phyloP scores from a whole-genome alignment of 2,888 invertebrate species.

The Synergus umbraculus region DNA sequence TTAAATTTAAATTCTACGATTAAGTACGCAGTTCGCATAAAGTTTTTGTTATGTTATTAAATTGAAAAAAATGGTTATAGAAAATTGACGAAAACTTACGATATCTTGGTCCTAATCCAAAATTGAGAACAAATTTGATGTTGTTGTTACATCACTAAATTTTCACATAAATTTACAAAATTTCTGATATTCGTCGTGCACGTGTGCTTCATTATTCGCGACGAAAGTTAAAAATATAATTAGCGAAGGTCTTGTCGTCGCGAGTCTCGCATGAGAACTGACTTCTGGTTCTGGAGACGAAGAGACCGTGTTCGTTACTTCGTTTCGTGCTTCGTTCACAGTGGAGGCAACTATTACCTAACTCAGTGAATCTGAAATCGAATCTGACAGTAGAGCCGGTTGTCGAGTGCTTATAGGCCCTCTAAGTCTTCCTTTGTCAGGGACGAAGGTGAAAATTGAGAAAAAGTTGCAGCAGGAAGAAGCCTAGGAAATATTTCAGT shows the following conservation, averaged over 20 bases:
- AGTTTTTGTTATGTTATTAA: too few species aligned
- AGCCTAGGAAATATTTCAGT: background rate
- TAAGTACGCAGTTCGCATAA: too few species aligned
- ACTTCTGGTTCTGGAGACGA: slow-evolving; percentile 51
- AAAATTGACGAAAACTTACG: slow-evolving; percentile 43
- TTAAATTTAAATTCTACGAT: too few species aligned
- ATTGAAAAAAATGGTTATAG: too few species aligned
- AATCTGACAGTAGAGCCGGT: background rate
- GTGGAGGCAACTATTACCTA: slow-evolving; percentile 44
- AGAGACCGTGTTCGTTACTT: slow-evolving; percentile 39
- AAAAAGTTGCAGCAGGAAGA: background rate
- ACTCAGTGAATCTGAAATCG: slow-evolving; percentile 40
- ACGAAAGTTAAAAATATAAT: slow-evolving; percentile 38
- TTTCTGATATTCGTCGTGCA: slow-evolving; percentile 31
- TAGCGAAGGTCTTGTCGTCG: slow-evolving; percentile 56
- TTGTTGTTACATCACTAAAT: slow-evolving; percentile 42
- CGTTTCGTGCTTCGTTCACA: slow-evolving; percentile 46
- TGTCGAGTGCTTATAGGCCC: background rate
- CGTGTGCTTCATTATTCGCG: slow-evolving; percentile 47
- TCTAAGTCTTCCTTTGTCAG: background rate
- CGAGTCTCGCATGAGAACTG: slow-evolving; percentile 67
- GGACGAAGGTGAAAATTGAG: background rate
- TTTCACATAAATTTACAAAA: slow-evolving; percentile 28
- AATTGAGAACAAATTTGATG: background rate
- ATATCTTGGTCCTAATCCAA: slow-evolving; percentile 47